Evolutionary conservation across 2,888 invertebrate species (phyloP).

Genomic region (Volucella inanis): DNA sequence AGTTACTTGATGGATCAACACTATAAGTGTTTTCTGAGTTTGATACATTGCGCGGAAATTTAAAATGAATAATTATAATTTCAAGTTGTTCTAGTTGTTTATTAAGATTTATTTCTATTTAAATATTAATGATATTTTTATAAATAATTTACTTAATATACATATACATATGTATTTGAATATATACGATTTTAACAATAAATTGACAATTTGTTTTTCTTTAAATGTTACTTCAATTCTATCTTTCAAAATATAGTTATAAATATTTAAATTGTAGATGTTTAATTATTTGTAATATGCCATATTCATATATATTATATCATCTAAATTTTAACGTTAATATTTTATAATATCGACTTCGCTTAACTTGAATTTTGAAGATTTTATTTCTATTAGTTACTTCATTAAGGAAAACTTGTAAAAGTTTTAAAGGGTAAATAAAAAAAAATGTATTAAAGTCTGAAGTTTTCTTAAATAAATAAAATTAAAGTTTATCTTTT

Average conservation of each 20-base stretch:
- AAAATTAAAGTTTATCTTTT: background rate
- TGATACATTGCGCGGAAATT: background rate
- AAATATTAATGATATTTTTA: conserved; percentile 1
- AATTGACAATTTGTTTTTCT: conserved; percentile 56
- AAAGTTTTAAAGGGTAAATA: background rate
- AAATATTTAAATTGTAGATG: conserved; percentile 12
- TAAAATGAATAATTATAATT: background rate
- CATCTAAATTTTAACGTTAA: conserved; percentile 22
- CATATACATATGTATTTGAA: conserved; percentile 26
- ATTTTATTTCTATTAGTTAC: conserved; percentile 3
- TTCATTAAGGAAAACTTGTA: background rate
- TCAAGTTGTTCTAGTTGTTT: too few species aligned
- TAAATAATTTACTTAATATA: conserved; percentile 14
- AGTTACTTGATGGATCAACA: too few species aligned
- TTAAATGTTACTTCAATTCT: conserved; percentile 18
- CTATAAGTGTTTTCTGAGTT: too few species aligned
- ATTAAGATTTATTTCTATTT: conserved; percentile 1
- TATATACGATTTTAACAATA: conserved; percentile 60
- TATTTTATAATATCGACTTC: conserved; percentile 30
- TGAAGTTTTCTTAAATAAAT: background rate
- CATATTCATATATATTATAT: background rate
- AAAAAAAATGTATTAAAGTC: background rate
- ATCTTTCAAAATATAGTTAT: conserved; percentile 17
- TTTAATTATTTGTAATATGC: conserved; percentile 17
- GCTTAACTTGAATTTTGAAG: conserved; percentile 4